Evolutionary conservation across 1,140 invertebrate genomes (phyloP).

Genomic region (Leptopilina boulardi): DNA sequence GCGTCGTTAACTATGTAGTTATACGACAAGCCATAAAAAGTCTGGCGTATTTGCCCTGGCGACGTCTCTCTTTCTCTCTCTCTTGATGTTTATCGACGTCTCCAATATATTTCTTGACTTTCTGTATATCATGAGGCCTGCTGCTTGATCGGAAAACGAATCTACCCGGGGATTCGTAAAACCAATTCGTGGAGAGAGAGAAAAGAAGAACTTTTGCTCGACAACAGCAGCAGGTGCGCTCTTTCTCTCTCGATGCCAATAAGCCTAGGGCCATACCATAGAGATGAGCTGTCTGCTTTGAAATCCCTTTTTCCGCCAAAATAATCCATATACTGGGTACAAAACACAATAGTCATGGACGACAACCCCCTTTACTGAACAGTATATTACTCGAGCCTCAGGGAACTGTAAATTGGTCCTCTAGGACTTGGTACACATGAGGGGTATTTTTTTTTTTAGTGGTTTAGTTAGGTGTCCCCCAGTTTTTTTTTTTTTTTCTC

Average conservation of each 20-base stretch:
- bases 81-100: slow-evolving; percentile 29
- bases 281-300: slow-evolving; percentile 34
- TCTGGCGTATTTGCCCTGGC: background rate
- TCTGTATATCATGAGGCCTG: background rate
- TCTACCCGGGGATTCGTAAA: slow-evolving; percentile 28
- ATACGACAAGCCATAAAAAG: slow-evolving; percentile 16
- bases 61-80: no score
- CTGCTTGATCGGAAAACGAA: slow-evolving; percentile 16
- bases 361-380: slow-evolving; percentile 61
- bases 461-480: slow-evolving; percentile 51
- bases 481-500: slow-evolving; percentile 32
- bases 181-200: slow-evolving; percentile 38
- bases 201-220: slow-evolving; percentile 51
- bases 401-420: slow-evolving; percentile 72
- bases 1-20: slow-evolving; percentile 23
- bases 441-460: slow-evolving; percentile 45
- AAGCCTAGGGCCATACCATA: slow-evolving; percentile 42
- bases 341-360: slow-evolving; percentile 68
- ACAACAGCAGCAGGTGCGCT: slow-evolving; percentile 55
- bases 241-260: no score
- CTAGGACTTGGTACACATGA: slow-evolving; percentile 56
- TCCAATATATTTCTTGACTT: background rate
- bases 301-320: slow-evolving; percentile 65
- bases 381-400: slow-evolving; percentile 60
- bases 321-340: slow-evolving; percentile 63